phyloP scores from a whole-genome alignment of 2,113 vertebrate species.

The Gobio gobio region DNA sequence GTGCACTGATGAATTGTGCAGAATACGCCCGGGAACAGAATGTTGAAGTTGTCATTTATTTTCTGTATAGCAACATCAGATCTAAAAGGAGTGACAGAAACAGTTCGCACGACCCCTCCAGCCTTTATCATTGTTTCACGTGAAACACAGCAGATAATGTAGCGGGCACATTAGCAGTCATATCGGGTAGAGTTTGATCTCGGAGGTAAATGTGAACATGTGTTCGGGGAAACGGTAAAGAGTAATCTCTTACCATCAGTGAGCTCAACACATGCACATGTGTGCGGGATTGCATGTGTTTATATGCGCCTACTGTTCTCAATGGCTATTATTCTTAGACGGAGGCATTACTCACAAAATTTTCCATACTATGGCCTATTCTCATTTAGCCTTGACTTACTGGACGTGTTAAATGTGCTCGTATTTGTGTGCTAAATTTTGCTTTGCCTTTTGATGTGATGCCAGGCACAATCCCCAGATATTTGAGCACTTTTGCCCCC shows the following conservation, averaged over 20 bases:
- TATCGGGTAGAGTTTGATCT: conserved; percentile 34
- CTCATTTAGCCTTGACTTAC: conserved; percentile 52
- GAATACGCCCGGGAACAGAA: background rate
- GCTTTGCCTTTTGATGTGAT: conserved; percentile 70
- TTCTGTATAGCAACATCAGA: conserved; percentile 18
- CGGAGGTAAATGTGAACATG: conserved; percentile 34
- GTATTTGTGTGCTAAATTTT: conserved; percentile 55
- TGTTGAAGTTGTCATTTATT: background rate
- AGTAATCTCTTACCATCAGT: conserved; percentile 47
- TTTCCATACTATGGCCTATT: conserved; percentile 53
- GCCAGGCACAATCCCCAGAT: conserved; percentile 65
- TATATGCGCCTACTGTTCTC: conserved; percentile 41
- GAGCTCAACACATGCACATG: conserved; percentile 50
- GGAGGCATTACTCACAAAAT: conserved; percentile 42
- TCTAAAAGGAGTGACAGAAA: conserved; percentile 23
- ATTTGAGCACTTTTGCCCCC: conserved; percentile 65
- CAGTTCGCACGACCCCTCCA: background rate
- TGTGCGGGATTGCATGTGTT: conserved; percentile 34
- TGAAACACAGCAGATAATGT: conserved; percentile 23
- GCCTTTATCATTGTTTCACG: background rate
- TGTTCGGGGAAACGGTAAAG: conserved; percentile 37
- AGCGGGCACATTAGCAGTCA: conserved; percentile 17
- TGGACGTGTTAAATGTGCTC: conserved; percentile 41
- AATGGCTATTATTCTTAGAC: conserved; percentile 51
- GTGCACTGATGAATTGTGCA: background rate